Evolutionary conservation across 1,140 invertebrate genomes (phyloP).

Genomic region (Agrilus planipennis): DNA sequence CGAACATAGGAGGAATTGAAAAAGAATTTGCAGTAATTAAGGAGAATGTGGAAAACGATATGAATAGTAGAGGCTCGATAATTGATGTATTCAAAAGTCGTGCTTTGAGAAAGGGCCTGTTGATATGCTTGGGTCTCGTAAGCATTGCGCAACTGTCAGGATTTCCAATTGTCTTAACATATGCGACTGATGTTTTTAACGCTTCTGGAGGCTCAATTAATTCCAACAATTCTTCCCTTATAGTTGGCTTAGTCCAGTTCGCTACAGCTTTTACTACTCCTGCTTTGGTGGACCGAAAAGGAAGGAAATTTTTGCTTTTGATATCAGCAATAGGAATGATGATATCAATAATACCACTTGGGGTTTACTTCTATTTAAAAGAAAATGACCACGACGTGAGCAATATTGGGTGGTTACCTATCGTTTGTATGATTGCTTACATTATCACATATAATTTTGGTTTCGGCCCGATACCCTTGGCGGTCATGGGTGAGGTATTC

Average conservation of each 20-base stretch:
- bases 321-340: constrained; percentile 50
- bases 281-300: constrained; percentile 57
- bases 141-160: constrained; percentile 66
- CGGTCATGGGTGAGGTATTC: constrained; percentile 72
- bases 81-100: constrained; percentile 44
- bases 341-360: constrained; percentile 20
- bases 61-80: constrained; percentile 38
- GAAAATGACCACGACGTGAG: constrained; percentile 13
- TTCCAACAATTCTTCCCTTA: constrained; percentile 47
- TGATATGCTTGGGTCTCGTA: constrained; percentile 57
- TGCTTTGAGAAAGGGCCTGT: constrained; percentile 48
- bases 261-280: constrained; percentile 52
- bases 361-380: constrained; percentile 23
- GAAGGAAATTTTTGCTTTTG: constrained; percentile 57
- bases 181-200: constrained; percentile 60
- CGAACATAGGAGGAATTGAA: constrained; percentile 39
- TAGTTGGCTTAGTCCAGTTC: constrained; percentile 69
- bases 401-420: constrained; percentile 23
- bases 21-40: constrained; percentile 44
- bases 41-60: constrained; percentile 40
- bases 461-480: constrained; percentile 72
- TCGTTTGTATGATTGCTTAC: constrained; percentile 19
- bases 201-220: constrained; percentile 44
- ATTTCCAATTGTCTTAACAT: constrained; percentile 75
- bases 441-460: constrained; percentile 36